phyloP scores from a whole-genome alignment of 2,797 vertebrate genomes.

The Lates japonicus region DNA sequence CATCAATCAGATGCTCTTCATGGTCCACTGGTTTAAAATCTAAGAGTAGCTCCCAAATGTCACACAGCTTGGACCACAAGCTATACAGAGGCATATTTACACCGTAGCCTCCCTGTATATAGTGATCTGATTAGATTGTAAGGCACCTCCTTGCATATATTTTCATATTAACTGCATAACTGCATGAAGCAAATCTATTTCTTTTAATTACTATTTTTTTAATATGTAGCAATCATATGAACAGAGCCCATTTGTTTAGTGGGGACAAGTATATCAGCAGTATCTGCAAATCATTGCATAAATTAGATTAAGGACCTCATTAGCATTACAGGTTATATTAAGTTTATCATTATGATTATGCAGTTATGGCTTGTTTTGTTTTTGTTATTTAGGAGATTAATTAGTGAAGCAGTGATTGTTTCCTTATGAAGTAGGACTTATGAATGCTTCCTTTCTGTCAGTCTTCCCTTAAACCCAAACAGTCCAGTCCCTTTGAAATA shows the following conservation, averaged over 20 bases:
- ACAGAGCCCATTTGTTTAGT: slow-evolving; percentile 11
- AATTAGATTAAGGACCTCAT: slow-evolving; percentile 14
- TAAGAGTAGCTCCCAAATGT: slow-evolving; percentile 26
- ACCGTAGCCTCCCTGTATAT: neutral
- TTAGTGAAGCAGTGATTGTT: neutral
- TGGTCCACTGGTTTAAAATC: slow-evolving; percentile 34
- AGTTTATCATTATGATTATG: slow-evolving; percentile 46
- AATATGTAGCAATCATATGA: neutral
- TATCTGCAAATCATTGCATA: too few species aligned
- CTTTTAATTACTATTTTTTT: neutral
- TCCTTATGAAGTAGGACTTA: neutral
- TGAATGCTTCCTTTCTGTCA: neutral
- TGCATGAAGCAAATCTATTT: neutral
- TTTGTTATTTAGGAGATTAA: slow-evolving; percentile 42
- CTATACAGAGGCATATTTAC: slow-evolving; percentile 7
- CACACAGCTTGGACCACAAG: slow-evolving; percentile 5
- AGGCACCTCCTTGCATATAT: slow-evolving; percentile 2
- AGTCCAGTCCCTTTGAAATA: slow-evolving; percentile 19
- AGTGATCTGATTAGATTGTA: slow-evolving; percentile 15
- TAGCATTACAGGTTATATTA: slow-evolving; percentile 25
- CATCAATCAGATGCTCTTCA: neutral
- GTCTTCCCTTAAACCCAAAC: slow-evolving; percentile 20
- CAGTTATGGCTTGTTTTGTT: slow-evolving; percentile 31
- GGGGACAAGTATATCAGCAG: neutral
- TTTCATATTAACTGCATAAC: slow-evolving; percentile 15